phyloP scores from a whole-genome alignment of 2,797 vertebrate species.

The Notamacropus eugenii region DNA sequence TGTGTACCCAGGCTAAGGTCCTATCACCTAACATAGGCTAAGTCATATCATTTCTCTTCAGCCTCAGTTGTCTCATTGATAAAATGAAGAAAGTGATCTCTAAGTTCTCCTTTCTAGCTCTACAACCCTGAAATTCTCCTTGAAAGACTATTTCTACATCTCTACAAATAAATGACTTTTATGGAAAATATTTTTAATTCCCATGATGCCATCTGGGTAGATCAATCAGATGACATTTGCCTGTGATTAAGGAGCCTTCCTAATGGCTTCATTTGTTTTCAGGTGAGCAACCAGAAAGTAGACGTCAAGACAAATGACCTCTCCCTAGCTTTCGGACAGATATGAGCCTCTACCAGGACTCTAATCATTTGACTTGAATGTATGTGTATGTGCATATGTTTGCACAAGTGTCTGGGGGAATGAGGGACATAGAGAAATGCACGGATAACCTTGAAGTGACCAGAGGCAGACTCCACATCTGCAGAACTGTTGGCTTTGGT shows the following conservation, averaged over 20 bases:
- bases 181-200: slow-evolving; percentile 51
- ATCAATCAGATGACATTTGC: slow-evolving; percentile 52
- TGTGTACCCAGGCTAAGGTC: slow-evolving; percentile 10
- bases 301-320: neutral
- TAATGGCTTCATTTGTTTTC: neutral
- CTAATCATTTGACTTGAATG: neutral
- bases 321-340: slow-evolving; percentile 20
- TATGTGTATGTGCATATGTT: neutral
- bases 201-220: slow-evolving; percentile 36
- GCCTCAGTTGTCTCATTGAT: neutral
- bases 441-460: fast-evolving
- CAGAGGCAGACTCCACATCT: neutral
- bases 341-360: neutral
- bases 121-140: slow-evolving; percentile 36
- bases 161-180: slow-evolving; percentile 26
- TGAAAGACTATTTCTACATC: neutral
- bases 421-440: slow-evolving; percentile 15
- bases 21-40: neutral
- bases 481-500: neutral
- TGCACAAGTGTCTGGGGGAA: neutral
- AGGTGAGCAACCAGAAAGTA: neutral
- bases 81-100: slow-evolving; percentile 25
- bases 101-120: slow-evolving; percentile 28
- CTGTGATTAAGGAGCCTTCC: slow-evolving; percentile 11
- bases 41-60: neutral